Conservation (phyloP, 2,888 invertebrate genomes). For the Lasioglossum marginatum region DNA sequence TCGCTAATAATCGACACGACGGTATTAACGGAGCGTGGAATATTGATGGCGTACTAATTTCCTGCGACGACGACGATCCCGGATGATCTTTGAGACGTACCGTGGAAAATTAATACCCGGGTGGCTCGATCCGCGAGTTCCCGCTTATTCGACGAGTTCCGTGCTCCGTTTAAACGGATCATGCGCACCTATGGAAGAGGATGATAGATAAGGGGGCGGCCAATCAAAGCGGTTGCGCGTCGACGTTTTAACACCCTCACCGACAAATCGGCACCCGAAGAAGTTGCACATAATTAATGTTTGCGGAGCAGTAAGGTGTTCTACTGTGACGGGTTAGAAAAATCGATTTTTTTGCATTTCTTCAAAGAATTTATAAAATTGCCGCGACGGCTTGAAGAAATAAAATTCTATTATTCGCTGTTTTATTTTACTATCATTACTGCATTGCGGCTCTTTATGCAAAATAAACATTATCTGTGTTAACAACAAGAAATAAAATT, state of each 20-base stretch:
- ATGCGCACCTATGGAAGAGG: neutral
- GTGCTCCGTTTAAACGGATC: slow-evolving; percentile 9
- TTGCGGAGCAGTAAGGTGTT: neutral
- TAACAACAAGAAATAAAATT: no score
- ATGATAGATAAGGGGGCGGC: neutral
- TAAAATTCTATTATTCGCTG: no score
- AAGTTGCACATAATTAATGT: neutral
- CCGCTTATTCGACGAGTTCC: slow-evolving; percentile 6
- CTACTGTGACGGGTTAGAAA: neutral
- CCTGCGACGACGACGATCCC: slow-evolving; percentile 38
- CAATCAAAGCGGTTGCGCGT: neutral
- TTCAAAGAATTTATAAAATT: no score
- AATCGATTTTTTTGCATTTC: neutral
- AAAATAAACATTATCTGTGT: no score
- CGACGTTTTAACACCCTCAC: neutral
- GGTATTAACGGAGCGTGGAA: slow-evolving; percentile 73
- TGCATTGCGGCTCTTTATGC: no score
- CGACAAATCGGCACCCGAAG: neutral
- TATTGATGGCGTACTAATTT: slow-evolving; percentile 72
- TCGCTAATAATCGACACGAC: slow-evolving; percentile 76
- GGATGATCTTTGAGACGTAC: slow-evolving; percentile 31
- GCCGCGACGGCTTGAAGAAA: no score
- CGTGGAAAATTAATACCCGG: slow-evolving; percentile 33
- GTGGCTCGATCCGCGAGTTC: neutral
- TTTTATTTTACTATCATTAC: no score